Evolutionary conservation across 2,888 invertebrate species (phyloP).

Genomic region (Chouioia cunea): DNA sequence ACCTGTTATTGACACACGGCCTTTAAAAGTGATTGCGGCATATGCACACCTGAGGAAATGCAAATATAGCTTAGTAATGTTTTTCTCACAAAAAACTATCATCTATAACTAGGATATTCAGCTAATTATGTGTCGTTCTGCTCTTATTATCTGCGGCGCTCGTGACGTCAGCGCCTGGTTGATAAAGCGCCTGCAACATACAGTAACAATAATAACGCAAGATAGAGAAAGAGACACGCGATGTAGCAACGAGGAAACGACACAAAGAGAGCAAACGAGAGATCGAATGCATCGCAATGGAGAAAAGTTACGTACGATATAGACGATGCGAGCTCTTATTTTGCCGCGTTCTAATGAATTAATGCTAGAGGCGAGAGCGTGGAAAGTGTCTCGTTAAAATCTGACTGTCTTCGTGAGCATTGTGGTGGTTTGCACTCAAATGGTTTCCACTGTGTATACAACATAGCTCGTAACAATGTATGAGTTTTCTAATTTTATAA

Average conservation of each 20-base stretch:
- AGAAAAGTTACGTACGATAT: not conserved
- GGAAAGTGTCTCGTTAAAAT: constrained; percentile 33
- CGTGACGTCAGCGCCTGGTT: too few relatives aligned
- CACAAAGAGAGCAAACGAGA: constrained; percentile 30
- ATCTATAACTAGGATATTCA: not conserved
- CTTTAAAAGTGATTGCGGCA: too few relatives aligned
- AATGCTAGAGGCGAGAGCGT: constrained; percentile 32
- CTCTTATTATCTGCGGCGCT: not conserved
- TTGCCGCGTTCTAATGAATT: constrained; percentile 20
- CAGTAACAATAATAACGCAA: not conserved
- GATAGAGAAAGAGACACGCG: not conserved
- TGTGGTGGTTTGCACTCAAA: constrained; percentile 6
- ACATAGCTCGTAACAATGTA: not conserved
- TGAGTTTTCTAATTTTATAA: too few relatives aligned
- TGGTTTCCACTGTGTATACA: not conserved
- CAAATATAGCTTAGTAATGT: constrained; percentile 45
- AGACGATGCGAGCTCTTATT: constrained; percentile 20
- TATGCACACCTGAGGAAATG: too few relatives aligned
- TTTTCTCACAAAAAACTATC: constrained; percentile 35
- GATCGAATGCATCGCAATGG: constrained; percentile 19
- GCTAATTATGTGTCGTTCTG: not conserved
- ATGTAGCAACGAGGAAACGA: too few relatives aligned
- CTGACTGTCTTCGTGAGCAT: constrained; percentile 4
- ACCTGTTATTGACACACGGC: too few relatives aligned
- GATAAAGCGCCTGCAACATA: constrained; percentile 4